Evolutionary conservation across 2,888 invertebrate genomes (phyloP).

Genomic region (Acronicta aceris): DNA sequence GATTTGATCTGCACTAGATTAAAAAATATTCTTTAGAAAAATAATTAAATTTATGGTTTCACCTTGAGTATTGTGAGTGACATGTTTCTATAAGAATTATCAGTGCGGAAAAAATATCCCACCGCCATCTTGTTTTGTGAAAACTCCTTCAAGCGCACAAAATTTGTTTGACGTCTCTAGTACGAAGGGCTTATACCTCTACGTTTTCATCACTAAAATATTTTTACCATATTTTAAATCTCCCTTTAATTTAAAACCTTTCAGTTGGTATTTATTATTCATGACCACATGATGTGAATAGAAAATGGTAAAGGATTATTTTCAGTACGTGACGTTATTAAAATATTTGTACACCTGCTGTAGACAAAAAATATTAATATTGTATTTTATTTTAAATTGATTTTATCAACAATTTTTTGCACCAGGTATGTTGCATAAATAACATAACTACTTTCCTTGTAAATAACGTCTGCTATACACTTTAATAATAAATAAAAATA

Average conservation of each 20-base stretch:
- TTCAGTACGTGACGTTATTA: slow-evolving; percentile 2
- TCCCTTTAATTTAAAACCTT: slow-evolving; percentile 43
- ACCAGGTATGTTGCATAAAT: too few relatives aligned
- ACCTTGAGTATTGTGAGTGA: not conserved
- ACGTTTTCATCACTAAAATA: slow-evolving; percentile 22
- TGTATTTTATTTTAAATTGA: not conserved
- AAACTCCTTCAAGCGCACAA: not conserved
- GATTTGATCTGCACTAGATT: too few relatives aligned
- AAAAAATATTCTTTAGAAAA: too few relatives aligned
- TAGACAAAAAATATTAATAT: slow-evolving; percentile 2
- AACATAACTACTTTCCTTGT: too few relatives aligned
- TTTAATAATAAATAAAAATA: too few relatives aligned
- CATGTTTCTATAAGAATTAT: not conserved
- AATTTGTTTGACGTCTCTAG: slow-evolving; percentile 2
- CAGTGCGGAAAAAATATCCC: not conserved
- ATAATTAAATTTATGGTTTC: too few relatives aligned
- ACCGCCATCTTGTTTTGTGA: not conserved
- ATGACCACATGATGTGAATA: slow-evolving; percentile 23
- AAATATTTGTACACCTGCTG: slow-evolving; percentile 5
- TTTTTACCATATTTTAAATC: slow-evolving; percentile 34
- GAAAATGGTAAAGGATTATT: slow-evolving; percentile 17
- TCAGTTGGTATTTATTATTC: slow-evolving; percentile 45
- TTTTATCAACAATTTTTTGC: slow-evolving; percentile 3
- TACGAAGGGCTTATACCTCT: not conserved
- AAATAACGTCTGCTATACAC: too few relatives aligned